Base-by-base conservation (phyloP, 2,797 vertebrate species). In the Anas acuta region DNA sequence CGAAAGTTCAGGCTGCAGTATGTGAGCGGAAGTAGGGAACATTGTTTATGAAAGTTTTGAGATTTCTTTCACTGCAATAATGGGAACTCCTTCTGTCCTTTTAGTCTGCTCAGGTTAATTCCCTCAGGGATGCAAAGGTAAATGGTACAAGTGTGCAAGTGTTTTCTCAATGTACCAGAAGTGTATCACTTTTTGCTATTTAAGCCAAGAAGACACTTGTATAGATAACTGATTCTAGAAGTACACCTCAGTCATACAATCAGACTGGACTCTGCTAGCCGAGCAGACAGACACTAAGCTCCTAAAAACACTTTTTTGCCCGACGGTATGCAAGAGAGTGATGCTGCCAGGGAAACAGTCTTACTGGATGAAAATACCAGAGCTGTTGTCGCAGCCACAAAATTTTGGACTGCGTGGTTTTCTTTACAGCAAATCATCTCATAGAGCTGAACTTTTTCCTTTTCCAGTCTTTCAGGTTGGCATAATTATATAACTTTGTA, bases 301-400 rank as follows among this genome's bases (percentile, higher is more conserved):
- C 37, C 54, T 57, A 65, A 74, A 84, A 92, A 17, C 54, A 47
- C 22, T 81, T 93, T 62, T 69, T 74, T 92, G 45, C 73, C 47
- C 49, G 56, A 65, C 60, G 77, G 64, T 49, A 19, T 51, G 33
- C 21, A 45, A 39, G 47, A 56, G 35, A 74, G 17, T 58, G 49
- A 56, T 82, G 49, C 87, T 91, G 65, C 70, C 76, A 76, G 77
- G 81, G 90, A 92, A 95, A 75, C 71, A 47, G 45, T 80, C 81
- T 4, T 58, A 64, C 30, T 93, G 84, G 12, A 70, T 88, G 58
- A 92, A 96, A 96, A 96, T 95, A 75, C 43, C 58, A 77, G 41
- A 75, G 67, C 77, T 89, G 79, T 88, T 95, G 86, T 84, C 28
- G 43, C 71, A 95, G 77, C 80, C 83, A 58, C 91, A 93, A 64